These are phyloP conservation scores for Holothuria scabra DNA, from an alignment of 53 echinoderm and acorn worm species.

Conservation along the genomic window DNA sequence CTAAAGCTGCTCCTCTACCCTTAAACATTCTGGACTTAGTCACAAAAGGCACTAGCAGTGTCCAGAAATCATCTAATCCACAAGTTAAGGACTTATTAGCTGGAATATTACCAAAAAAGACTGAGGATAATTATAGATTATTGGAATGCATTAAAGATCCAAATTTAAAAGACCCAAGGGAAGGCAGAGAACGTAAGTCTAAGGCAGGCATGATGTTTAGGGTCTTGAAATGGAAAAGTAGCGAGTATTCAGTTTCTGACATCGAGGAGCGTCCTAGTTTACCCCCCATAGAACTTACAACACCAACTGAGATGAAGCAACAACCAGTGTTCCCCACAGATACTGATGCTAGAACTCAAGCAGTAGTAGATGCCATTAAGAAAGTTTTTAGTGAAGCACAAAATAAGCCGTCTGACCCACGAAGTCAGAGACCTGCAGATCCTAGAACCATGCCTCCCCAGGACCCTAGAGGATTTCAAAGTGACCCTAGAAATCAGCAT, in stretches of 20 bases:
- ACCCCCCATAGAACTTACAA: slow-evolving; percentile 87
- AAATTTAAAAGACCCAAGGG: slow-evolving; percentile 73
- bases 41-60: slow-evolving; percentile 55
- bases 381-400: slow-evolving; percentile 1
- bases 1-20: slow-evolving; percentile 50
- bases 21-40: slow-evolving; percentile 68
- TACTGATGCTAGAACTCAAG: slow-evolving; percentile 1
- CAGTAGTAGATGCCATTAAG: slow-evolving; percentile 23
- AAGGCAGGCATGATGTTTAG: slow-evolving; percentile 79
- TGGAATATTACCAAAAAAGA: slow-evolving; percentile 20
- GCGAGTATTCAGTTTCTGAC: slow-evolving; percentile 84
- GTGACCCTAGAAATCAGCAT: slow-evolving; percentile 4
- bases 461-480: slow-evolving; percentile 25
- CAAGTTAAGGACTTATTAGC: slow-evolving; percentile 52
- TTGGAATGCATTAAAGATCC: slow-evolving; percentile 75
- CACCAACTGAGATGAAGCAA: slow-evolving; percentile 84
- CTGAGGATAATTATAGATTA: slow-evolving; percentile 66
- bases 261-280: slow-evolving; percentile 75
- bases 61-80: slow-evolving; percentile 50
- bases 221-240: slow-evolving; percentile 80
- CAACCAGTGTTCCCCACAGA: slow-evolving; percentile 64
- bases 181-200: slow-evolving; percentile 71
- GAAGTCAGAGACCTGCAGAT: slow-evolving; percentile 65
- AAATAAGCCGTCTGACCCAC: slow-evolving; percentile 68
- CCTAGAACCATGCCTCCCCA: slow-evolving; percentile 63